phyloP scores from a whole-genome alignment of 2,888 invertebrate genomes.

The Yponomeuta sedellus region DNA sequence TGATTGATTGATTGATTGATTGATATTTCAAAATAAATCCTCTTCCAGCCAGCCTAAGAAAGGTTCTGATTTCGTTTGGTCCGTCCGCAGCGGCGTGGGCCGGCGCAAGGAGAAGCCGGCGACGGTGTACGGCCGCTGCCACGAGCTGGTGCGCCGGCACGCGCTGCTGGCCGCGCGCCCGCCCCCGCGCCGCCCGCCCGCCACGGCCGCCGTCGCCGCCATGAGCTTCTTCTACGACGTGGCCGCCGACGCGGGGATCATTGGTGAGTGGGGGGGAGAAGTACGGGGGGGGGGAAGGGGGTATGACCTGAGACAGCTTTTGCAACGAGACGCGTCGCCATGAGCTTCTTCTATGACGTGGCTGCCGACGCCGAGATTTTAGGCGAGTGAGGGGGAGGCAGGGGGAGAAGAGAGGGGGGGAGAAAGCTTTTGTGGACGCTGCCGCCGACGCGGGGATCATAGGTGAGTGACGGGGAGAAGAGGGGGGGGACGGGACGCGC shows the following conservation, averaged over 20 bases:
- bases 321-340: constrained; percentile 78
- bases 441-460: constrained; percentile 91
- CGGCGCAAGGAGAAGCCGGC: constrained; percentile 20
- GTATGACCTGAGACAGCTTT: no score
- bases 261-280: constrained; percentile 67
- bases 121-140: constrained; percentile 43
- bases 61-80: no score
- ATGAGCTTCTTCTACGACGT: constrained; percentile 98
- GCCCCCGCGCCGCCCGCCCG: constrained; percentile 80
- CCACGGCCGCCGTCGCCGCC: constrained; percentile 77
- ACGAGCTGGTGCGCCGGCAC: constrained; percentile 41
- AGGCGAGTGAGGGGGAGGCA: no score
- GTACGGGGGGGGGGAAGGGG: no score
- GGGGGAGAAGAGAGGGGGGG: no score
- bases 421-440: no score
- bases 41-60: no score
- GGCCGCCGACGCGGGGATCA: constrained; percentile 89
- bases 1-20: no score
- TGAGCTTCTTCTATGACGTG: constrained; percentile 97
- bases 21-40: no score
- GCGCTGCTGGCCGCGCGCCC: constrained; percentile 66
- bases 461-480: constrained; percentile 53
- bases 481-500: constrained; percentile 31
- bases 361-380: constrained; percentile 92
- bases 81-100: background rate